Evolutionary conservation across 2,888 invertebrate species (phyloP), one percentile per base, ranked within the genome.

Genomic region (Pegoplata infirma): DNA sequence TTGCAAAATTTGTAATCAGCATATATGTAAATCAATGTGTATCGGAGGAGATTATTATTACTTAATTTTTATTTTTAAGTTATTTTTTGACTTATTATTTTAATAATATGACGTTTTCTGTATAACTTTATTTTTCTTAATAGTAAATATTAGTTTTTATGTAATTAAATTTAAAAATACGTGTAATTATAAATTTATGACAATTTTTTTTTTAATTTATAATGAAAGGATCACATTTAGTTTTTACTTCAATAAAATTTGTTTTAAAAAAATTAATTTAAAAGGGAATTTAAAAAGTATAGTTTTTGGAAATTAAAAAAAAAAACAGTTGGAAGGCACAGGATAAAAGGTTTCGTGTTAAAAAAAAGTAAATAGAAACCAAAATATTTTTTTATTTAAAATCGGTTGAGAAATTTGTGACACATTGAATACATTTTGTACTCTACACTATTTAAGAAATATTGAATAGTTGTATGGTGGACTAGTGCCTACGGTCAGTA

Each of bases 291-390:
- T 6, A 19, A 47, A 47, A 19, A 19, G 16, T 47, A 19, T 47
- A 8, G 6, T 8, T 19, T 47, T 17, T 47, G 5, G 6, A 55
- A 55, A 17, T 5, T 17, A 28, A 10, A 25, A 55, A 55, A 12
- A 55, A 17, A 19, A 32, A 49, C n/a, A 10, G 7, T 49, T 64
- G 51, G 25, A 74, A 73, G 74, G 74, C 66, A 74, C 66, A 53
- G 53, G 53, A 59, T 66, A 46, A 59, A n/a, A 59, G 59, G 44
- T 58, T 32, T 46, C 49, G 12, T 16, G 10, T 53, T 58, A 4
- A 8, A 58, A 23, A 14, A 28, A 23, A n/a, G n/a, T n/a, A n/a
- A n/a, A n/a, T n/a, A n/a, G n/a, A n/a, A n/a, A n/a, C n/a, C 5
- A 59, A 25, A 23, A 23, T 7, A 25, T 16, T 14, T 32, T 19